phyloP scores from a whole-genome alignment of 2,113 vertebrate genomes.

The Nothocercus julius region DNA sequence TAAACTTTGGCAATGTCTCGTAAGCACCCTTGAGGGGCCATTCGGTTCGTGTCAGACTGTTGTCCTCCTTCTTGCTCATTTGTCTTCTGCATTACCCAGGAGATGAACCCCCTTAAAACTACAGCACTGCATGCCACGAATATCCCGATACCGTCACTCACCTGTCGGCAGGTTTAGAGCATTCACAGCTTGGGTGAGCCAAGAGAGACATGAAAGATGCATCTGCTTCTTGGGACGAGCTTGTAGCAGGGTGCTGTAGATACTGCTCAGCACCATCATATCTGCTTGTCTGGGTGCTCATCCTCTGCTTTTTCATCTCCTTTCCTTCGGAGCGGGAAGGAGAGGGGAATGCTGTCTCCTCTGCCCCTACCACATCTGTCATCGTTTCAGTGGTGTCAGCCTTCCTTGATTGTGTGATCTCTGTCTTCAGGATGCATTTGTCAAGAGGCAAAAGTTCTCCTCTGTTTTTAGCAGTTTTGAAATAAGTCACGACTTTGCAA shows the following conservation, averaged over 20 bases:
- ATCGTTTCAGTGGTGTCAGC: rapidly evolving
- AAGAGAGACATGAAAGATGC: background rate
- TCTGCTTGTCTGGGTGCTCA: background rate
- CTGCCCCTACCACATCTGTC: rapidly evolving
- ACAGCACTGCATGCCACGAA: background rate
- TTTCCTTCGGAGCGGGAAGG: background rate
- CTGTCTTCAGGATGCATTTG: background rate
- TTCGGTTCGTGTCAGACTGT: rapidly evolving
- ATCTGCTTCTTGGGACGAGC: background rate
- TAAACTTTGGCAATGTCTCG: too few relatives aligned
- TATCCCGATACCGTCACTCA: rapidly evolving
- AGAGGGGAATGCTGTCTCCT: background rate
- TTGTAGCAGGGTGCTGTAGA: background rate
- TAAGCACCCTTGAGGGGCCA: background rate
- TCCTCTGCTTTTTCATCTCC: background rate
- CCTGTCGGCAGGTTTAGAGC: background rate
- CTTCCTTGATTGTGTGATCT: rapidly evolving
- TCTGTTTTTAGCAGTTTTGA: background rate
- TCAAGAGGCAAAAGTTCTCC: background rate
- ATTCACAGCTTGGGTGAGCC: background rate
- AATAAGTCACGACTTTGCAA: background rate
- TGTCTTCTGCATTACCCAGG: background rate
- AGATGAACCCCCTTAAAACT: background rate
- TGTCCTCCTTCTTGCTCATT: background rate
- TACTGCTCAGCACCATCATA: background rate